Base-by-base conservation (phyloP, 2,797 vertebrate genomes). In the Acipenser transmontanus region DNA sequence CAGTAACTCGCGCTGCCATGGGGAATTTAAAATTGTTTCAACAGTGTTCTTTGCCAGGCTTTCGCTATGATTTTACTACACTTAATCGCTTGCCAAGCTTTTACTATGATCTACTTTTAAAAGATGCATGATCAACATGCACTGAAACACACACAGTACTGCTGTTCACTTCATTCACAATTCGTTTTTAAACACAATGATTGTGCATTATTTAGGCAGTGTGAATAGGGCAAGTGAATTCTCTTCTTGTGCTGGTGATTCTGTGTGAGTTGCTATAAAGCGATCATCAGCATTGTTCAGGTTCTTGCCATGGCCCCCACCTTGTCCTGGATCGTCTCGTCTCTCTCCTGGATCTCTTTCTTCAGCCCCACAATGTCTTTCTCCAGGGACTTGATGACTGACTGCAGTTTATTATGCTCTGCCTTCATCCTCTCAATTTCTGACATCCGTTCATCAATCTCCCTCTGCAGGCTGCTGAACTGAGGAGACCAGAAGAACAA, bases 311-410 rank as follows among this genome's bases (percentile, higher is more conserved):
- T 61, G 48, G 64, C 65, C 64, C 59, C 56, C 62, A 97, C 96
- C 92, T 97, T 96, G 69, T 97, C 92, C 71, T 93, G 89, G 63
- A 92, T 90, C 7, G 89, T 91, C 76, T 90, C 85, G 0, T 91
- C 88, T 51, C 91, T 86, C 69, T 93, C 92, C 64, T 89, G 83
- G 71, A 96, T 92, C 72, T 93, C 90, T 68, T 82, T 88, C 82
- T 93, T 96, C 72, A 97, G 86, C 56, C 85, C 81, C 12, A 77
- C 70, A 2, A 94, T 93, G 72, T 95, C 92, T 9, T 90, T 89
- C 74, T 96, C 91, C 75, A 95, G 84, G 48, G 93, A 91, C 71
- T 72, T 91, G 78, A 96, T 93, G 64, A 93, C 63, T 0, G 74
- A 87, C 72, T 92, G 89, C 63, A 95, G 81, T 77, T 90, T 90